A percentile compares a stretch with the other conserved stretches of the same genome.
Conservation (phyloP, 2,888 invertebrate species). For the Phasia obesa region DNA sequence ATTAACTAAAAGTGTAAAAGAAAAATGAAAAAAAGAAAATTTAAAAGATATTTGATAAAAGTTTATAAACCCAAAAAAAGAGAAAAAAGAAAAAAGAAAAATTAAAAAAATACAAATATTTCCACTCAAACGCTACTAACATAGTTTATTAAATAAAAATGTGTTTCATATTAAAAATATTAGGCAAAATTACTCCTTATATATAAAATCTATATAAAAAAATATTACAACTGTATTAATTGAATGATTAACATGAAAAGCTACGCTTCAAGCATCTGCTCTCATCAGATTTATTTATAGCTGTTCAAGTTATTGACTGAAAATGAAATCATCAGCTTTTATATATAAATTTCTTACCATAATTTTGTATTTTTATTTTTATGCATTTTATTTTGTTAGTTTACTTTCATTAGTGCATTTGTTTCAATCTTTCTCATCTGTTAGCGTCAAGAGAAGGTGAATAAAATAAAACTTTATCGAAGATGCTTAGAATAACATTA, state of each 20-base stretch:
- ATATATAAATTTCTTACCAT: not conserved
- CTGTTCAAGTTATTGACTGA: not conserved
- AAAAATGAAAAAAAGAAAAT: conserved; percentile 16
- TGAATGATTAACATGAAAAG: not conserved
- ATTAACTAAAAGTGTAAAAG: conserved; percentile 26
- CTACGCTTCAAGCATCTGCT: not conserved
- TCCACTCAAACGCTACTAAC: conserved; percentile 23
- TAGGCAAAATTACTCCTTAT: not conserved
- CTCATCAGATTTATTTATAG: not conserved
- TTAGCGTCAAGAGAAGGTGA: not conserved
- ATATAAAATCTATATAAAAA: not conserved
- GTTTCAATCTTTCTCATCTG: not conserved
- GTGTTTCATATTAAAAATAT: conserved; percentile 7
- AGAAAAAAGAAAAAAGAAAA: not conserved
- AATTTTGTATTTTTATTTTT: conserved; percentile 3
- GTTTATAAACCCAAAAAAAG: conserved; percentile 42
- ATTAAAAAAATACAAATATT: not conserved
- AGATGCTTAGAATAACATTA: not conserved
- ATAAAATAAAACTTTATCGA: not conserved
- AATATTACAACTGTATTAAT: not conserved
- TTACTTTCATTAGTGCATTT: conserved; percentile 4
- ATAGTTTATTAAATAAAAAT: conserved; percentile 20
- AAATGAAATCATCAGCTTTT: conserved; percentile 29
- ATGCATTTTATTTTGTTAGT: not conserved
- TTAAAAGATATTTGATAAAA: conserved; percentile 24